Evolutionary conservation across 2,113 vertebrate genomes (phyloP).

Genomic region (Salvelinus alpinus): DNA sequence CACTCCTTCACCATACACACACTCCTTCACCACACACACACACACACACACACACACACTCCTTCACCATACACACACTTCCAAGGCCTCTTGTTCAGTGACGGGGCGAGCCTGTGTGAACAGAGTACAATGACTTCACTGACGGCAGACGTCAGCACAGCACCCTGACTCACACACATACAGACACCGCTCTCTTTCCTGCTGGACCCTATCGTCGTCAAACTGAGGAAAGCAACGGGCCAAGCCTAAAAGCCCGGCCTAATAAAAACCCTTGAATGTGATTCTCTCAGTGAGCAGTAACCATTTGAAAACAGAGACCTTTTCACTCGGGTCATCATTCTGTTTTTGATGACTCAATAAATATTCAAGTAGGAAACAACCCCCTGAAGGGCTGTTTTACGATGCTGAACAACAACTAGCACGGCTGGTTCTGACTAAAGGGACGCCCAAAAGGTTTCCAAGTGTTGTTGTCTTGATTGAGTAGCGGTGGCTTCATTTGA

Average conservation of each 20-base stretch:
- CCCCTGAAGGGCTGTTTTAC: constrained; percentile 59
- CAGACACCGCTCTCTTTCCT: constrained; percentile 29
- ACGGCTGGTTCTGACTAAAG: constrained; percentile 29
- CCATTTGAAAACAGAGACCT: constrained; percentile 38
- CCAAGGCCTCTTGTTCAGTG: background rate
- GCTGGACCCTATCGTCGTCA: constrained; percentile 24
- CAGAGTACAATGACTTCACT: constrained; percentile 5
- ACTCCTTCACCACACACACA: background rate
- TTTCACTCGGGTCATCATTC: constrained; percentile 32
- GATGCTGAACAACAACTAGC: constrained; percentile 52
- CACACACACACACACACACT: background rate
- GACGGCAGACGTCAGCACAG: constrained; percentile 22
- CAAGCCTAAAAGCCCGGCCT: constrained; percentile 5
- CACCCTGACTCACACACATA: constrained; percentile 17
- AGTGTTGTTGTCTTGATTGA: constrained; percentile 9
- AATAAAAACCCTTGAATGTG: constrained; percentile 10
- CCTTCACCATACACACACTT: background rate
- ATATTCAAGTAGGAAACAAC: constrained; percentile 55
- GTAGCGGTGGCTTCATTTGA: constrained; percentile 48
- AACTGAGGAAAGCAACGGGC: constrained; percentile 30
- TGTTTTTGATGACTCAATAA: constrained; percentile 57
- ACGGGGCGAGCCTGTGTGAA: constrained; percentile 13
- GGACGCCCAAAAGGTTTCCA: background rate
- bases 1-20: background rate
- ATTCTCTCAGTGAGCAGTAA: constrained; percentile 16